Base-by-base conservation (phyloP, 2,797 vertebrate species). In the Amazona finschi region DNA sequence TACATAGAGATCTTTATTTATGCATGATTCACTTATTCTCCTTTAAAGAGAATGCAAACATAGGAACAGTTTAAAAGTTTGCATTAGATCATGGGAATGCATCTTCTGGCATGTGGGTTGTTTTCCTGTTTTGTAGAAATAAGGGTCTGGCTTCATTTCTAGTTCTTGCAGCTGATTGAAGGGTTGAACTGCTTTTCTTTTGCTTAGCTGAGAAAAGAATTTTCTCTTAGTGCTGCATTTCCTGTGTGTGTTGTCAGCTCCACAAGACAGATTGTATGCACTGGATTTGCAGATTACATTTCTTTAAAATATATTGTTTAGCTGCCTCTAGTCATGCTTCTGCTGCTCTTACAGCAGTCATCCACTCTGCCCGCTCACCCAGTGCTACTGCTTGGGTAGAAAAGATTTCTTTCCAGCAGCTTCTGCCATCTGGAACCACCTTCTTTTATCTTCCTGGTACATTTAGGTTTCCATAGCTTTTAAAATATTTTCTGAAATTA, bases 161-260 rank as follows among this genome's bases (percentile, higher is more conserved):
- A 11, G 8, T 84, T 94, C 43, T 72, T 90, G 66, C 27, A 86
- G 39, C 30, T 65, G 58, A 79, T 33, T 66, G 78, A 67, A 76
- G 67, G 44, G 43, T 36, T 87, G 60, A 90, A 89, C 84, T 94
- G 31, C 52, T 81, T 92, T 72, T 85, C n/a, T 74, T 89, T 92
- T 81, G 39, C 74, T 69, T 89, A 80, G 41, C 38, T 73, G 71
- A 71, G 71, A 90, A 80, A 73, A 84, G 80, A 71, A 55, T 88
- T 85, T 90, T 83, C 46, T 82, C 27, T 47, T 67, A 24, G 53
- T 39, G 75, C 60, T 87, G 69, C 5, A 3, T 93, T 93, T 90
- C 41, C 24, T 62, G 52, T 83, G 57, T 84, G 61, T 77, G 30
- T 75, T 73, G 69, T 87, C 77, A 92, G 52, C 69, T 65, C 53